Conservation (phyloP, 2,113 vertebrate species). For the Chrysochloris asiatica region DNA sequence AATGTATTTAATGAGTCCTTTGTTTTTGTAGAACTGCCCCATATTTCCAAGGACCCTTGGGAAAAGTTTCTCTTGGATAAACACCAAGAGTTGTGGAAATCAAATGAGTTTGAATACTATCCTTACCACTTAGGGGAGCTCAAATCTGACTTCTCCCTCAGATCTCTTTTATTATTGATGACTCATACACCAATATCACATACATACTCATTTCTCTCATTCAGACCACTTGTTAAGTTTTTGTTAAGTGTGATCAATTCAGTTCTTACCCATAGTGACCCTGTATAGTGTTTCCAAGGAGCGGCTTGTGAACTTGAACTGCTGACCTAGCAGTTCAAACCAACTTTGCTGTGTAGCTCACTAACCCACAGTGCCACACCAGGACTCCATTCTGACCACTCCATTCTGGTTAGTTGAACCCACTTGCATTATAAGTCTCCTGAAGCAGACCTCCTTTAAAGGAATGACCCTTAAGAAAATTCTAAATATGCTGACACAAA, state of each 20-base stretch:
- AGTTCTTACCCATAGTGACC: too few species aligned
- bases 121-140: background rate
- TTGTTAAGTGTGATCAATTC: background rate
- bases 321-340: too few species aligned
- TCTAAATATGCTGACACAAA: background rate
- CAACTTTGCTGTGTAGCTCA: too few species aligned
- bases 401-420: background rate
- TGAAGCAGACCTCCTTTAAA: background rate
- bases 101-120: background rate
- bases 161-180: background rate
- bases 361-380: background rate
- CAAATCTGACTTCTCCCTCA: background rate
- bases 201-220: background rate
- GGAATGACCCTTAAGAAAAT: conserved; percentile 52
- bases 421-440: too few species aligned
- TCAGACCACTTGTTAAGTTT: background rate
- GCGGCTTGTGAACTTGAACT: too few species aligned
- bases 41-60: background rate
- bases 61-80: background rate
- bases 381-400: background rate
- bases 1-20: background rate
- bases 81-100: background rate
- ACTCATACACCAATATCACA: background rate
- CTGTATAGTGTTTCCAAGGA: too few species aligned
- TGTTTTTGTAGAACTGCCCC: too few species aligned